A percentile compares a stretch with the other conserved stretches of the same genome.
phyloP scores from a whole-genome alignment of 2,888 invertebrate genomes.

The Latrodectus hesperus region DNA sequence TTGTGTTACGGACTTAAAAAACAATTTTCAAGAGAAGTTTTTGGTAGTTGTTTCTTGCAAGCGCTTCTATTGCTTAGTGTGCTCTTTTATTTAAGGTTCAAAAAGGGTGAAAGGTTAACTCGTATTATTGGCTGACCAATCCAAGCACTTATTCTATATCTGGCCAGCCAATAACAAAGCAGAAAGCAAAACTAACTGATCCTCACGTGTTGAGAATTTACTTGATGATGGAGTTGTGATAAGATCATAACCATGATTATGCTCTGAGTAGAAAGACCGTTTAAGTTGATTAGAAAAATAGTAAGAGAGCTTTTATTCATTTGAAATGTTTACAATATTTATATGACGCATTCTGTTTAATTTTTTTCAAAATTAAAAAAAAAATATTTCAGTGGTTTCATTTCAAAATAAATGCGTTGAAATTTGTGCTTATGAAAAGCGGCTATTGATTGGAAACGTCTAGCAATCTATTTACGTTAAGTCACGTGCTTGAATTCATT shows the following conservation, averaged over 20 bases:
- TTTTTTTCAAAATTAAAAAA: too few relatives aligned
- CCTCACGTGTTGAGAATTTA: neutral
- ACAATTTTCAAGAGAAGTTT: neutral
- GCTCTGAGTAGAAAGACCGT: neutral
- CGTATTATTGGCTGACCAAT: neutral
- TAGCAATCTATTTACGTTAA: neutral
- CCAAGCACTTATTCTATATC: neutral
- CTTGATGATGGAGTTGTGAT: neutral
- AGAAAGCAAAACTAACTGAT: neutral
- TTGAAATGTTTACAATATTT: neutral
- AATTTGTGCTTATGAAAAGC: neutral
- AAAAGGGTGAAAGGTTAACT: slow-evolving; percentile 46
- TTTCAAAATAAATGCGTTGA: neutral
- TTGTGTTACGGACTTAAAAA: neutral
- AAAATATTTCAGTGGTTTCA: too few relatives aligned
- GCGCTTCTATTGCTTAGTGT: neutral
- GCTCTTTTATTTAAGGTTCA: slow-evolving; percentile 20
- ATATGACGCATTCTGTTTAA: neutral
- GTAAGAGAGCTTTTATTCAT: neutral
- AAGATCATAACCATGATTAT: neutral
- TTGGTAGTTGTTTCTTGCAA: neutral
- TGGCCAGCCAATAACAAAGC: neutral
- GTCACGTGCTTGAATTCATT: too few relatives aligned
- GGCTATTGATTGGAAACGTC: neutral
- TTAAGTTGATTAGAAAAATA: neutral